phyloP scores from a whole-genome alignment of 2,113 vertebrate species.

The Platysternon megacephalum region DNA sequence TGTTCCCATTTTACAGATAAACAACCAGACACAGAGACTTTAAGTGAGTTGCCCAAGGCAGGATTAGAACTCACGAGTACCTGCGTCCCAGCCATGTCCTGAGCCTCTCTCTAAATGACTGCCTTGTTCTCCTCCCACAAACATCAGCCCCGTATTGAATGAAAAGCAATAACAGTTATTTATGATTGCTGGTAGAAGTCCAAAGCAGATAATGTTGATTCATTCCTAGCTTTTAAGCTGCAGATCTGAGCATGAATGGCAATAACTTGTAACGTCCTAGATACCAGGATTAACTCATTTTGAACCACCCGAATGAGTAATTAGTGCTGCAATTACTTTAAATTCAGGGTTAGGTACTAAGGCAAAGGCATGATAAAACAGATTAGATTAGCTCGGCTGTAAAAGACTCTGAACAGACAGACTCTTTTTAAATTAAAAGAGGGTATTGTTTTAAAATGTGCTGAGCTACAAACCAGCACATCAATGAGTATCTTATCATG shows the following conservation, averaged over 20 bases:
- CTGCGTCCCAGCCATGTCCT: neutral
- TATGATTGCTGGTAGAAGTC: neutral
- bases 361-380: conserved; percentile 48
- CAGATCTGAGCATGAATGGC: conserved; percentile 23
- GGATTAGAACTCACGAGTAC: neutral
- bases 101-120: neutral
- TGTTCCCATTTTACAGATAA: rapidly evolving
- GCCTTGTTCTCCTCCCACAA: rapidly evolving
- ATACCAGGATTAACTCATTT: conserved; percentile 52
- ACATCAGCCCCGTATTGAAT: neutral
- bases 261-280: conserved; percentile 15
- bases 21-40: neutral
- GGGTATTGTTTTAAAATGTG: conserved; percentile 55
- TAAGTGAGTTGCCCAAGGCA: neutral
- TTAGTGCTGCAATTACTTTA: conserved; percentile 64
- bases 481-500: conserved; percentile 57
- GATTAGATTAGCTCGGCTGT: conserved; percentile 56
- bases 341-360: conserved; percentile 52
- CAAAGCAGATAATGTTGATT: conserved; percentile 23
- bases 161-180: neutral
- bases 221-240: conserved; percentile 10
- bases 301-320: conserved; percentile 54
- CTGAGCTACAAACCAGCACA: conserved; percentile 55
- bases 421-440: conserved; percentile 42
- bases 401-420: neutral